These are phyloP conservation scores for Drosophila limbata DNA, from an alignment of 2,888 invertebrate species.

Conservation along the genomic window DNA sequence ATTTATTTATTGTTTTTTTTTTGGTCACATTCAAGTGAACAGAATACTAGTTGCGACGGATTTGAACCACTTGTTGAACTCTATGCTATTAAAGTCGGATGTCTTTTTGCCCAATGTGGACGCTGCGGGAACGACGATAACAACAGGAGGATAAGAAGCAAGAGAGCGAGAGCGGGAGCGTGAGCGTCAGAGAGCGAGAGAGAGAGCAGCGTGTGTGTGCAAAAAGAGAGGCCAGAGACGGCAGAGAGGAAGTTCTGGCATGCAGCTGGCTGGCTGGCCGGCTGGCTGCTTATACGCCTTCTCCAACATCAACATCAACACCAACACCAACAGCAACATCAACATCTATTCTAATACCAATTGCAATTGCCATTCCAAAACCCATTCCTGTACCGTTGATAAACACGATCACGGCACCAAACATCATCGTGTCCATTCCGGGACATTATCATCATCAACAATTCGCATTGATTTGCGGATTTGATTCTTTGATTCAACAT, in stretches of 20 bases:
- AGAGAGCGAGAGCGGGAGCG: background rate
- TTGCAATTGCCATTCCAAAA: slow-evolving; percentile 8
- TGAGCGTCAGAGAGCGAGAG: background rate
- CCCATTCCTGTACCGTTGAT: slow-evolving; percentile 15
- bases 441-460: background rate
- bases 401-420: slow-evolving; percentile 10
- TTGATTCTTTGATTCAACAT: slow-evolving; percentile 31
- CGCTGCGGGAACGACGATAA: slow-evolving; percentile 40
- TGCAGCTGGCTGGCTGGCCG: slow-evolving; percentile 74
- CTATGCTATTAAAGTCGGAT: slow-evolving; percentile 2
- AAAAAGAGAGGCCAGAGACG: slow-evolving; percentile 22
- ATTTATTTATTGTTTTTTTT: slow-evolving; percentile 5
- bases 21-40: slow-evolving; percentile 3
- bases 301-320: slow-evolving; percentile 12
- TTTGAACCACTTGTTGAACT: slow-evolving; percentile 64
- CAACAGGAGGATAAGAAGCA: slow-evolving; percentile 3
- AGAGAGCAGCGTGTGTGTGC: slow-evolving; percentile 5
- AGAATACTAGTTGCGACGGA: slow-evolving; percentile 4
- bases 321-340: slow-evolving; percentile 16
- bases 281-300: slow-evolving; percentile 65
- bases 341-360: slow-evolving; percentile 10
- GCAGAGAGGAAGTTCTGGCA: slow-evolving; percentile 52
- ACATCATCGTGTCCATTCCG: slow-evolving; percentile 2
- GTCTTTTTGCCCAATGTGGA: slow-evolving; percentile 34
- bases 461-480: slow-evolving; percentile 29